phyloP scores from a whole-genome alignment of 2,797 vertebrate species.

The Mus spretus region DNA sequence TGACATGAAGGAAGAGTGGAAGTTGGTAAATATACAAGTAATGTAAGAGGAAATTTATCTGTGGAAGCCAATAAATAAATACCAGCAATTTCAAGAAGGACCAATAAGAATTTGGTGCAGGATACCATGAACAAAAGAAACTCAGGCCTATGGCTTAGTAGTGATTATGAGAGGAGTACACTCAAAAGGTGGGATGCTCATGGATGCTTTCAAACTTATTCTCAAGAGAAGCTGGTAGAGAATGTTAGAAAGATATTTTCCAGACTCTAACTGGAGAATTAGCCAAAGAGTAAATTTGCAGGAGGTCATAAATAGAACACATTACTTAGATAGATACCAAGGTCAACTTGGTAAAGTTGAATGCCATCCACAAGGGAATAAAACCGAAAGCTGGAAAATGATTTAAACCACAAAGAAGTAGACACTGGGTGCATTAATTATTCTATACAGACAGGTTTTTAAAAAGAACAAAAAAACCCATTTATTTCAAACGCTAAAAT shows the following conservation, averaged over 20 bases:
- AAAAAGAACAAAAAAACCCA: background rate
- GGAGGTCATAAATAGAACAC: slow-evolving; percentile 36
- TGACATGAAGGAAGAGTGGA: background rate
- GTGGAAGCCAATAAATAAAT: background rate
- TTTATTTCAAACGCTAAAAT: background rate
- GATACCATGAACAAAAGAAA: background rate
- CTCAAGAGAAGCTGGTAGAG: background rate
- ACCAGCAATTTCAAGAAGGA: slow-evolving; percentile 28
- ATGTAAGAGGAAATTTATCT: slow-evolving; percentile 14
- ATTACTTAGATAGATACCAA: slow-evolving; percentile 40
- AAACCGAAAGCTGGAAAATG: slow-evolving; percentile 27
- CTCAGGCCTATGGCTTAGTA: background rate
- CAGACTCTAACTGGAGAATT: slow-evolving; percentile 58
- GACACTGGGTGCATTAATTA: background rate
- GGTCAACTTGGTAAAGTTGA: background rate
- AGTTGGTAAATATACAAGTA: background rate
- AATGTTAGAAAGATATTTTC: slow-evolving; percentile 54
- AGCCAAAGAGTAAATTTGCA: slow-evolving; percentile 61
- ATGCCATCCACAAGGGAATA: background rate
- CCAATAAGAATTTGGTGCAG: background rate
- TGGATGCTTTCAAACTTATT: slow-evolving; percentile 37
- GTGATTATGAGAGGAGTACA: background rate
- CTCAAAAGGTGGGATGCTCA: background rate
- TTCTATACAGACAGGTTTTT: background rate
- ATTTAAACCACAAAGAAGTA: background rate